Base-by-base conservation (phyloP, 2,888 invertebrate genomes). In the Dasypolia templi region DNA sequence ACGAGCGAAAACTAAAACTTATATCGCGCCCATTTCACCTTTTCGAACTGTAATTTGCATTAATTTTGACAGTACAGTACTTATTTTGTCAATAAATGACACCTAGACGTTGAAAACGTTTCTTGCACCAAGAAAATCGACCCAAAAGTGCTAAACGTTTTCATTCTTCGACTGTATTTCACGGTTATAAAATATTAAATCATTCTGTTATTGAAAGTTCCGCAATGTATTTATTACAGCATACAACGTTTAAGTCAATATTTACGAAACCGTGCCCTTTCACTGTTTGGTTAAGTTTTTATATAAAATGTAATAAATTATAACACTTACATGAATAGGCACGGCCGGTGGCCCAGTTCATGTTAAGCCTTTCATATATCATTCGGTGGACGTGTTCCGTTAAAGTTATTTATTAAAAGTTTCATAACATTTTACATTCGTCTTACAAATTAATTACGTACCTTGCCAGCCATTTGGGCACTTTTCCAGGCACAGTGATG, bases 191-290 rank as follows among this genome's bases (percentile, higher is more conserved):
- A 35, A 22, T 61, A 17, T 7, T 35, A 29, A 44, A 75, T 55
- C 3, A 46, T 29, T 44, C 11, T 22, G 53, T 55, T 35, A 49
- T 29, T 49, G 77, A 79, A 61, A 72, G 65, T 81, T 79, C 74
- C 71, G 22, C 46, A 67, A 77, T 26, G 3, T 71, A 82, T 67
- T 80, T 75, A 77, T 64, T 74, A 82, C 79, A 64, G 69, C 64
- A 64, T 64, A 73, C 58, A 64, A 49, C 53, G 58, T 71, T 72
- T 75, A 82, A 75, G 72, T 79, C 70, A 82, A 82, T 80, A 75
- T 82, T 87, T 72, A 74, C 82, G 78, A 84, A 81, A 86, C 66
- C 26, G n/a, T 81, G 65, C 86, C 89, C 89, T 89, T 89, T 89
- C 89, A 88, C 89, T 87, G 77, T 72, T 69, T 59, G 42, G 42